Conservation (phyloP, 2,888 invertebrate genomes). For the Yponomeuta sedellus region DNA sequence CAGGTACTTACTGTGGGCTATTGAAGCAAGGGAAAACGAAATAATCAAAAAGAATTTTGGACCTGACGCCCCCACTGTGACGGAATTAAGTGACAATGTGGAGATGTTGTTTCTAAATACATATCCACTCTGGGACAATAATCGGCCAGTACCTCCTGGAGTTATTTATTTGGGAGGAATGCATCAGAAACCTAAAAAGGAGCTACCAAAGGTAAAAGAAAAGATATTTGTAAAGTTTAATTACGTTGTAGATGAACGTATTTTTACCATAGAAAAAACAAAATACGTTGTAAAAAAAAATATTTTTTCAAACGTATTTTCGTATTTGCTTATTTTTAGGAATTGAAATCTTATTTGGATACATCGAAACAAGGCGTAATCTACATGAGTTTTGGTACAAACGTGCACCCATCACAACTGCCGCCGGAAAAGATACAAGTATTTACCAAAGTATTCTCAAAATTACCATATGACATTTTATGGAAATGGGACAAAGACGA, state of each 20-base stretch:
- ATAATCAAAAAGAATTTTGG: neutral
- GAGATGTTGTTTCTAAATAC: conserved; percentile 9
- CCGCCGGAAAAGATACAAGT: conserved; percentile 17
- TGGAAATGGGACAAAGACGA: conserved; percentile 26
- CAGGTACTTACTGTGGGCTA: neutral
- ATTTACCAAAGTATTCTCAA: conserved; percentile 24
- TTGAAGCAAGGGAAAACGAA: neutral
- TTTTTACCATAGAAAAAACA: no score
- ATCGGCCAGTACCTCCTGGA: conserved; percentile 9
- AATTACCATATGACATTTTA: conserved; percentile 23
- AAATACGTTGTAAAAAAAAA: no score
- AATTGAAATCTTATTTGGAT: conserved; percentile 14
- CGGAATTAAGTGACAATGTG: neutral
- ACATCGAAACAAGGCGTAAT: conserved; percentile 15
- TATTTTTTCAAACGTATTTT: no score
- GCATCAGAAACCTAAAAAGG: conserved; percentile 6
- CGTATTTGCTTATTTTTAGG: neutral
- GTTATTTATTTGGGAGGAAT: conserved; percentile 8
- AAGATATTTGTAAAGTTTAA: no score
- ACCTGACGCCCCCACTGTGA: neutral
- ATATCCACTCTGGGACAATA: neutral
- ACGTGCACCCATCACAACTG: conserved; percentile 19
- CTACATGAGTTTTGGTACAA: conserved; percentile 23
- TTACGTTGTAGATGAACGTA: no score
- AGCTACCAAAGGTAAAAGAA: conserved; percentile 6